phyloP scores from a whole-genome alignment of 2,797 vertebrate genomes.

The Lepus oiostolus region DNA sequence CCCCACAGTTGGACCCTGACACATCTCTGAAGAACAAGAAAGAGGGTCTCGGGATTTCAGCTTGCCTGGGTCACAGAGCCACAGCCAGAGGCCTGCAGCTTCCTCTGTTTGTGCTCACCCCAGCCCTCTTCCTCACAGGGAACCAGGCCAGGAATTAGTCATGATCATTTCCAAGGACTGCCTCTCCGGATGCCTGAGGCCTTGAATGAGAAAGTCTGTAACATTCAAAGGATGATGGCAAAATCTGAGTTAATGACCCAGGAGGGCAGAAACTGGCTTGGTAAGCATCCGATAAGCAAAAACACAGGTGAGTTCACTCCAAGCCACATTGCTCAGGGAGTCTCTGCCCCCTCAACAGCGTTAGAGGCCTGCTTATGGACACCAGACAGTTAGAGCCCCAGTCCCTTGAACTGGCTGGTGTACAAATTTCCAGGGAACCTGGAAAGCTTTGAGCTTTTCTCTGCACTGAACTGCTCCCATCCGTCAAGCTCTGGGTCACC shows the following conservation, averaged over 20 bases:
- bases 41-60: not conserved
- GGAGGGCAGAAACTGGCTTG: not conserved
- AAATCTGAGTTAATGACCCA: not conserved
- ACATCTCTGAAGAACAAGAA: not conserved
- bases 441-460: not conserved
- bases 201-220: constrained; percentile 20
- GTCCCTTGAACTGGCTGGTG: not conserved
- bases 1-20: not conserved
- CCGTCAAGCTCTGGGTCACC: not conserved
- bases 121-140: not conserved
- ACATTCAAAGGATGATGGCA: not conserved
- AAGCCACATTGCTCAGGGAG: not conserved
- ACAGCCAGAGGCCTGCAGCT: not conserved
- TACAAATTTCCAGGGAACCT: not conserved
- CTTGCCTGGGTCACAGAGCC: not conserved
- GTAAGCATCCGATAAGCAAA: not conserved
- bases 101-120: not conserved
- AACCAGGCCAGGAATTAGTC: not conserved
- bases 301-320: not conserved
- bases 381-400: not conserved
- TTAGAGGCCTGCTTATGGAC: not conserved
- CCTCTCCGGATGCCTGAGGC: constrained; percentile 17
- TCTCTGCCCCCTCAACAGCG: not conserved
- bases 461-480: not conserved
- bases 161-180: constrained; percentile 11